Evolutionary conservation across 2,113 vertebrate genomes (phyloP), one percentile per base, ranked within the genome.

Genomic region (Fulica atra): DNA sequence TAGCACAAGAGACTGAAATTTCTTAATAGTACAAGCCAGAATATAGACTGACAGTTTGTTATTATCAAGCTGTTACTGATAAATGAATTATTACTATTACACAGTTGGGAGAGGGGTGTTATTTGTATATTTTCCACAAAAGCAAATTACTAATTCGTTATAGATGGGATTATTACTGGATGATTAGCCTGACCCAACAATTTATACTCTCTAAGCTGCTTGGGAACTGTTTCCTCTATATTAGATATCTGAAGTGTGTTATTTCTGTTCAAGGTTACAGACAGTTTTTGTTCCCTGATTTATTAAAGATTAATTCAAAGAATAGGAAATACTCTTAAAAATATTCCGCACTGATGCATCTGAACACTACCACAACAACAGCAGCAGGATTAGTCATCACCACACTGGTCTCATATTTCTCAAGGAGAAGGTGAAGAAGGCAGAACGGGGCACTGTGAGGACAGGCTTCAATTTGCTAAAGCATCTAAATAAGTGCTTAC

Each of bases 281-380:
- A 24, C 18, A 78, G 40, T 60, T 95, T 15, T 31, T 63, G 9
- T 64, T 78, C 35, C 25, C 26, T 81, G 69, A 81, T 83, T 88
- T 96, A 90, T 88, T 86, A 86, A 70, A 86, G 54, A 63, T 70
- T 74, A 74, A 69, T 86, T 81, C 16, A 84, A 95, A 93, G 14
- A 64, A 57, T n/a, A 68, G 69, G 61, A 93, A 89, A 42, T 51
- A 18, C 60, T 91, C 60, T 81, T 86, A 8, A 91, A 91, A 83
- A 61, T 81, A 53, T 65, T 79, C 35, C 20, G 60, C 38, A 23
- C n/a, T 78, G 46, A 64, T 83, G 54, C n/a, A 73, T 86, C n/a
- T 53, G 35, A 90, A 78, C 28, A 59, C 11, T 63, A 60, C n/a
- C 48, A 29, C 25, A 68, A 64, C 61, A 90, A 51, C 1, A 93